Conservation (phyloP, 2,113 vertebrate species). For the Prionailurus viverrinus region DNA sequence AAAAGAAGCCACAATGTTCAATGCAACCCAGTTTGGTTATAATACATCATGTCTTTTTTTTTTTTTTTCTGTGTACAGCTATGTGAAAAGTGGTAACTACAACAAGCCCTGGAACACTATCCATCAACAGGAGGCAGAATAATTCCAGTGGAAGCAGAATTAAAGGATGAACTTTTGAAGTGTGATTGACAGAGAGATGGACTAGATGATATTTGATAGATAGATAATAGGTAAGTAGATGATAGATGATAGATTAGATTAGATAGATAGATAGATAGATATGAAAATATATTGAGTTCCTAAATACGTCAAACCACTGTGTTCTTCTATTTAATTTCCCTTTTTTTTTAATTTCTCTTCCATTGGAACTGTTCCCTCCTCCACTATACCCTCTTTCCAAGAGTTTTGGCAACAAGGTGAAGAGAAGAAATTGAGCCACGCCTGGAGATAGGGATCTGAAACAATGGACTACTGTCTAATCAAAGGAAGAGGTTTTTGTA, state of each 20-base stretch:
- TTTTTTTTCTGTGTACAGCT: slow-evolving; percentile 33
- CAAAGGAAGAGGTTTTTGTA: background rate
- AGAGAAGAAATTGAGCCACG: background rate
- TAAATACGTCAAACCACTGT: background rate
- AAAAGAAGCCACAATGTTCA: slow-evolving; percentile 32
- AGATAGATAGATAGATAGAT: background rate
- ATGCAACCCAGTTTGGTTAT: background rate
- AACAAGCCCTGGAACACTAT: slow-evolving; percentile 66
- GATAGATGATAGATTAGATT: background rate
- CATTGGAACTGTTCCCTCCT: background rate
- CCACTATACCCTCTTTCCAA: background rate
- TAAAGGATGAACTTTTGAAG: slow-evolving; percentile 62
- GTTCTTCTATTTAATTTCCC: background rate
- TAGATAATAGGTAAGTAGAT: background rate
- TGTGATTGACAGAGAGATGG: slow-evolving; percentile 37
- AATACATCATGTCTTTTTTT: background rate
- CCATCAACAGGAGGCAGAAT: slow-evolving; percentile 49
- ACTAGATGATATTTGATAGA: background rate
- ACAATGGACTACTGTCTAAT: background rate
- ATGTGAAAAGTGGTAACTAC: slow-evolving; percentile 63
- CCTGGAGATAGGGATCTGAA: background rate
- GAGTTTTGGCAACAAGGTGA: background rate
- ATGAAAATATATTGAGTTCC: background rate
- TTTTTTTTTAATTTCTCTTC: background rate
- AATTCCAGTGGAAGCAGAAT: slow-evolving; percentile 54